These are phyloP conservation scores for Margaritifera margaritifera DNA, from an alignment of 2,888 invertebrate genomes.

Conservation along the genomic window DNA sequence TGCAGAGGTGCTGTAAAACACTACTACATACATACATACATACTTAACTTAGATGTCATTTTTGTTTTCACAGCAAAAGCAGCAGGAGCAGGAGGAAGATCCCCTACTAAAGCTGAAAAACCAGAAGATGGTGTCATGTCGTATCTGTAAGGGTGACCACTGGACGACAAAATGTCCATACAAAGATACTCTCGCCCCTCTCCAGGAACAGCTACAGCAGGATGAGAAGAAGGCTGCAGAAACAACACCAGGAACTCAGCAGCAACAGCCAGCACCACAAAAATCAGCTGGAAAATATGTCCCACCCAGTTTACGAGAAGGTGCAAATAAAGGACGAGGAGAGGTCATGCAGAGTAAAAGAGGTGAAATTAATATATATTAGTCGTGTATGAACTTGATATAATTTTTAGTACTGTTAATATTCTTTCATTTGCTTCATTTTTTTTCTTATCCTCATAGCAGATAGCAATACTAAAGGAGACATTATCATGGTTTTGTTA, in stretches of 20 bases:
- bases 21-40: no score
- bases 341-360: constrained; percentile 71
- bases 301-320: constrained; percentile 89
- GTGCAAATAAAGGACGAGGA: constrained; percentile 82
- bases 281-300: constrained; percentile 76
- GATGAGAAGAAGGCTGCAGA: constrained; percentile 72
- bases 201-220: constrained; percentile 67
- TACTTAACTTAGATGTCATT: not conserved
- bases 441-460: not conserved
- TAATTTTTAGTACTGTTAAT: no score
- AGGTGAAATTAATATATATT: constrained; percentile 23
- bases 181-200: constrained; percentile 84
- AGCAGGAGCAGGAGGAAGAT: constrained; percentile 86
- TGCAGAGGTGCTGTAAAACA: no score
- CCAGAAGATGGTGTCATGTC: constrained; percentile 76
- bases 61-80: constrained; percentile 80
- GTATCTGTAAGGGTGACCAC: constrained; percentile 84
- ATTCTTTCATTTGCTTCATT: not conserved
- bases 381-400: not conserved
- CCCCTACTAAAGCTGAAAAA: constrained; percentile 83
- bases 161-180: constrained; percentile 99
- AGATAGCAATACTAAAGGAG: no score
- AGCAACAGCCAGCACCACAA: constrained; percentile 41
- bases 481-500: no score
- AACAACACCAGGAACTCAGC: constrained; percentile 53